Percentiles rank a stretch among this genome's conserved stretches.
These are phyloP conservation scores for Peromyscus nudipes DNA, from an alignment of 2,797 vertebrate genomes.

Conservation along the genomic window DNA sequence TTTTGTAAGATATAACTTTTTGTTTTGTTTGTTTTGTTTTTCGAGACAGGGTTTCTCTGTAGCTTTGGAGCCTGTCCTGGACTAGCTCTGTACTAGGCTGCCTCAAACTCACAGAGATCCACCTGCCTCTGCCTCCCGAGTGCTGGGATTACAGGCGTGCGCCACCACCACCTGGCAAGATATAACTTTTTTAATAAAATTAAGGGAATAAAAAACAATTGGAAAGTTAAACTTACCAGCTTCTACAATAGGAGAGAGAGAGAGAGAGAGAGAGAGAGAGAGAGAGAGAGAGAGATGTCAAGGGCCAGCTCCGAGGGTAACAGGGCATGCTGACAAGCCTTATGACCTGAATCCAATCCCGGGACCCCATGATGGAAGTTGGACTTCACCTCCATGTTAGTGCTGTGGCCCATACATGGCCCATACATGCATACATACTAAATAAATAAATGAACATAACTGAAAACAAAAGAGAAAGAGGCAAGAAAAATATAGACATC, in stretches of 20 bases:
- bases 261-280: neutral
- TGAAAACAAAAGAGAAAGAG: neutral
- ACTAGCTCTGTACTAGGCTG: too few relatives aligned
- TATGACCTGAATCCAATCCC: neutral
- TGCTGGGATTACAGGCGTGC: too few relatives aligned
- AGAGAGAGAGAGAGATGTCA: too few relatives aligned
- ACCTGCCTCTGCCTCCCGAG: too few relatives aligned
- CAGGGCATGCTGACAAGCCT: neutral
- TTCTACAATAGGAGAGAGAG: neutral
- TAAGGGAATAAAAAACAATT: neutral
- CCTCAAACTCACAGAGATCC: too few relatives aligned
- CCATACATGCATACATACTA: neutral
- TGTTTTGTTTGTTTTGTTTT: neutral
- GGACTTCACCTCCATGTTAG: neutral
- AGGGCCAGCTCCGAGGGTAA: neutral
- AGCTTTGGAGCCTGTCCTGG: too few relatives aligned
- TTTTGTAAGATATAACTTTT: constrained; percentile 38
- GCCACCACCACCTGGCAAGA: neutral
- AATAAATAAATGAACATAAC: neutral
- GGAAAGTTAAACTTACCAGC: constrained; percentile 51
- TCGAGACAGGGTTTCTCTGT: too few relatives aligned
- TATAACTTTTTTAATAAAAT: constrained; percentile 31
- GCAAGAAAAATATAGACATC: neutral
- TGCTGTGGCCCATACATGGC: too few relatives aligned
- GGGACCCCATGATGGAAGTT: neutral